These are phyloP conservation scores for Ostrea denselamellosa DNA, from an alignment of 1,140 invertebrate genomes.

Conservation along the genomic window DNA sequence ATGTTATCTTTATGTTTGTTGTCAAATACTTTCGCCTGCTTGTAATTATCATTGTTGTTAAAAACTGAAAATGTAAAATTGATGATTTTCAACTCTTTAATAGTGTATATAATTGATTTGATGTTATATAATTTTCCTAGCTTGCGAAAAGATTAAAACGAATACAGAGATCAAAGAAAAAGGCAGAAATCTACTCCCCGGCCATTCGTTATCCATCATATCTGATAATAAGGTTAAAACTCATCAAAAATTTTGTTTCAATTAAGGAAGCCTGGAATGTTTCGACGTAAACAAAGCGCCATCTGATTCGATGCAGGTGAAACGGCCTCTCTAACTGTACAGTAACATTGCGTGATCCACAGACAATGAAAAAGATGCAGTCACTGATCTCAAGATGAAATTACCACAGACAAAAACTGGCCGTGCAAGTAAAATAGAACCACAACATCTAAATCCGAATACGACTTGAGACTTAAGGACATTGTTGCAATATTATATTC, in stretches of 20 bases:
- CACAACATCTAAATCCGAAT: background rate
- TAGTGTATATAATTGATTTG: conserved; percentile 8
- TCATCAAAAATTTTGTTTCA: conserved; percentile 34
- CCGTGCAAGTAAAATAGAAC: background rate
- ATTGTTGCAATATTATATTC: background rate
- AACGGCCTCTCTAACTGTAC: background rate
- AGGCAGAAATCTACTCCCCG: background rate
- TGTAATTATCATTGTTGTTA: conserved; percentile 15
- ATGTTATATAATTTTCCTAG: background rate
- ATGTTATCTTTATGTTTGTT: background rate
- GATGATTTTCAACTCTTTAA: background rate
- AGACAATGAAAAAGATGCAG: background rate
- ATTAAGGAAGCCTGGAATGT: conserved; percentile 29
- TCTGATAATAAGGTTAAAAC: conserved; percentile 36
- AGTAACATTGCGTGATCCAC: conserved; percentile 17
- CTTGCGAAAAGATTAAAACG: background rate
- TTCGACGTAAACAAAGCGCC: conserved; percentile 9
- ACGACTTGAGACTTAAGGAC: too few species aligned
- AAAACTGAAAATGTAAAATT: background rate
- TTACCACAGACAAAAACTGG: background rate
- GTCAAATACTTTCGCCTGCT: background rate
- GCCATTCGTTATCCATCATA: conserved; percentile 12
- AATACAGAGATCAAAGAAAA: background rate
- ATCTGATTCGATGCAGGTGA: background rate
- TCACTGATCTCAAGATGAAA: background rate